A percentile compares a stretch with the other conserved stretches of the same genome.
Conservation (phyloP, 2,797 vertebrate species). For the Lutjanus argentimaculatus region DNA sequence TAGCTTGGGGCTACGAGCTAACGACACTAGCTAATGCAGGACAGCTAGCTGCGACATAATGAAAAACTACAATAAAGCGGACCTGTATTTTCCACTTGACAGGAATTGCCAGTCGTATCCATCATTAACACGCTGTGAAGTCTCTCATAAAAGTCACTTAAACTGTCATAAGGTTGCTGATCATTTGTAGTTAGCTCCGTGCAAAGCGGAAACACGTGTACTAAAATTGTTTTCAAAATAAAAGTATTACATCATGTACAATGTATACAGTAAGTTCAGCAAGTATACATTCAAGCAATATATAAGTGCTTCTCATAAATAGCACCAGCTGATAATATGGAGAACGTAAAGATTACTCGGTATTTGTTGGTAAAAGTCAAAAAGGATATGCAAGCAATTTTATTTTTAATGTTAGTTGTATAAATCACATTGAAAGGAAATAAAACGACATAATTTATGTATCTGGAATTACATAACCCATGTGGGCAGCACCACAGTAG, state of each 20-base stretch:
- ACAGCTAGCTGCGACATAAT: neutral
- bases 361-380: no score
- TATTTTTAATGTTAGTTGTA: neutral
- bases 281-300: neutral
- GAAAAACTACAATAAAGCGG: neutral
- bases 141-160: neutral
- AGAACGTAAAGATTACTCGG: neutral
- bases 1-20: constrained; percentile 24
- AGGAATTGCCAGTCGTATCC: constrained; percentile 27
- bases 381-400: neutral
- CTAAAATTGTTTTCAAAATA: constrained; percentile 5
- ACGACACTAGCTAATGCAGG: neutral
- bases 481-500: neutral
- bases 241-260: neutral
- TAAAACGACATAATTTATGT: no score
- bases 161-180: neutral
- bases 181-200: neutral
- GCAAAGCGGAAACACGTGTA: neutral
- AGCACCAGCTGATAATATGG: neutral
- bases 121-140: neutral
- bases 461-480: neutral
- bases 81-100: constrained; percentile 59
- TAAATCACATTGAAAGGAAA: no score
- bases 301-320: neutral
- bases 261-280: neutral